Base-by-base conservation (phyloP, 2,797 vertebrate genomes). In the Sebastes nivosus region DNA sequence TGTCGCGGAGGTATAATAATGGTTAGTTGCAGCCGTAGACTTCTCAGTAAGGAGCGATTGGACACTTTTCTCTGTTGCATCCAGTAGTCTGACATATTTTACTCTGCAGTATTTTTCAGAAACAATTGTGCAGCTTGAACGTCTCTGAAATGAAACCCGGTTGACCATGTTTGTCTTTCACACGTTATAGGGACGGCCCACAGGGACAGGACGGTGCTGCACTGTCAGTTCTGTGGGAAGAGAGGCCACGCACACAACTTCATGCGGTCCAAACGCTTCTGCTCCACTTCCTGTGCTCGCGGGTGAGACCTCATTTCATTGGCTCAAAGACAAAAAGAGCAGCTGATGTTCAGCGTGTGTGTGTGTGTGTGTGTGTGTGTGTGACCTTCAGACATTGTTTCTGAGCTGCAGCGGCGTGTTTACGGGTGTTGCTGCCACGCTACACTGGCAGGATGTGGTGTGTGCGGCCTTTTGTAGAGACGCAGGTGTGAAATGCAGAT, bases 201-300 rank as follows among this genome's bases (percentile, higher is more conserved):
- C 87, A 93, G 96, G 46, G 97, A 97, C 91, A 94, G 89, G 80
- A 95, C 97, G 13, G 95, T 99, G 85, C 95, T 99, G 72, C 97
- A 98, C 94, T 99, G 98, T 90, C 97, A 99, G 95, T 98, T 98
- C 93, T 99, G 98, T 88, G 98, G 97, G 5, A 99, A 99, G 92
- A 96, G 97, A 96, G 97, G 97, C 69, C 98, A 98, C 84, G 95
- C 97, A 3, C 96, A 97, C 94, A 98, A 97, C 83, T 99, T 99
- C 95, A 95, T 97, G 75, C 94, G 97, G 76, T 99, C 98, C 82
- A 99, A 98, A 72, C 96, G 98, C 83, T 99, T 99, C 96, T 99
- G 98, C 92, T 98, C 98, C 80, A 97, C 97, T 81, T 97, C 98
- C 75, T 99, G 98, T 92, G 97, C 97, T 27, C 97, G 97, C 91